Conservation (phyloP, 2,888 invertebrate genomes). For the Trichacis sp. region DNA sequence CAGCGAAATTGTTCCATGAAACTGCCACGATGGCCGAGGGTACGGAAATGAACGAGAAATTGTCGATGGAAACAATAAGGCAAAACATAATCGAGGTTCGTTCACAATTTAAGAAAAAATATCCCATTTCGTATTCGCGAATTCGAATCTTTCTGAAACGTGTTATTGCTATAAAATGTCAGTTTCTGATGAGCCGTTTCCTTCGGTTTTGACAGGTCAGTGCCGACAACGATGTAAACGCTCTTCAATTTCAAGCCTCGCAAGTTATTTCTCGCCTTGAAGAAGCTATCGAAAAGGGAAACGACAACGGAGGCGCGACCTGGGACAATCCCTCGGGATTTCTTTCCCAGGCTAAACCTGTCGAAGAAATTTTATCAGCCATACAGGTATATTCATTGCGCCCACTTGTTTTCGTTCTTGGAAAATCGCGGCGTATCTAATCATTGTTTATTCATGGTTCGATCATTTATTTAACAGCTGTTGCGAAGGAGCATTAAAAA, state of each 20-base stretch:
- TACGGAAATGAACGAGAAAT: slow-evolving; percentile 60
- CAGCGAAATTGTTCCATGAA: too few relatives aligned
- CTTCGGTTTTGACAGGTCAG: slow-evolving; percentile 64
- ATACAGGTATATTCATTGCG: slow-evolving; percentile 61
- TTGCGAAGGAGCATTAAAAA: too few relatives aligned
- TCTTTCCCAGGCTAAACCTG: slow-evolving; percentile 72
- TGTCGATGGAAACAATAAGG: slow-evolving; percentile 61
- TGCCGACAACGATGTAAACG: slow-evolving; percentile 57
- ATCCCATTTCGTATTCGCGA: background rate
- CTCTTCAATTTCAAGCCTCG: slow-evolving; percentile 79
- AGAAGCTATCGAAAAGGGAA: slow-evolving; percentile 72
- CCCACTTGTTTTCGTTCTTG: background rate
- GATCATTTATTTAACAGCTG: too few relatives aligned
- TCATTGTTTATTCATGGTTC: too few relatives aligned
- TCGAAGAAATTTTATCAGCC: slow-evolving; percentile 69
- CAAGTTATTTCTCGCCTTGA: slow-evolving; percentile 80
- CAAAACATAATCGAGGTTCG: slow-evolving; percentile 60
- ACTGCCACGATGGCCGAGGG: slow-evolving; percentile 68
- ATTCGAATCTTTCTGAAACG: background rate
- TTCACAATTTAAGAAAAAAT: slow-evolving; percentile 19
- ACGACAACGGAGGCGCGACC: slow-evolving; percentile 67
- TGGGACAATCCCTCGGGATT: slow-evolving; percentile 72
- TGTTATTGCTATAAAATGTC: slow-evolving; percentile 16
- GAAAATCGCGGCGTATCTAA: background rate
- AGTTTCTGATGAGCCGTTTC: slow-evolving; percentile 7